Base-by-base conservation (phyloP, 2,888 invertebrate species). In the Apoda limacodes region DNA sequence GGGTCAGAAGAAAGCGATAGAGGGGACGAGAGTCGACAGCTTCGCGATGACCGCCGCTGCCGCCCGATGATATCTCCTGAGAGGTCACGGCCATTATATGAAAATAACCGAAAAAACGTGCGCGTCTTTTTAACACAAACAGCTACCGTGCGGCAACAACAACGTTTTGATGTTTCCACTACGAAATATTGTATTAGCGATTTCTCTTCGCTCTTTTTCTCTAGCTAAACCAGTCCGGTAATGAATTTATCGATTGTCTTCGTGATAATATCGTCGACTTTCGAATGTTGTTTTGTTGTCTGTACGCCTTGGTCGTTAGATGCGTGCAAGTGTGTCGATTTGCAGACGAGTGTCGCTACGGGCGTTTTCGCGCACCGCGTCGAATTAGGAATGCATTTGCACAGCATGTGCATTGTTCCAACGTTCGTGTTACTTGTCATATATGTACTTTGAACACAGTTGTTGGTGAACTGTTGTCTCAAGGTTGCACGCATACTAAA, bases 1-100 rank as follows among this genome's bases (percentile, higher is more conserved):
- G 70, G 78, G 78, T 76, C 78, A 80, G 60, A 75, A 71, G 78
- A 80, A 76, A 80, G 76, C 72, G 61, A 64, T 58, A 52, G 69
- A 61, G 62, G 62, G 61, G 62, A 60, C 56, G 58, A 59, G 51
- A 52, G 13, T 60, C 56, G 58, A 59, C 52, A 52, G 13, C 15
- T 17, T 5, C 10, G 30, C 40, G 42, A n/a, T n/a, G n/a, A 33
- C 46, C 56, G 52, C 54, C 59, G 70, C n/a, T n/a, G 71, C 66
- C 72, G 68, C 50, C 66, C 56, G 57, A 55, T 59, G 64, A 64
- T 70, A 71, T 72, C 75, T 69, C 69, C 59, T 61, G 61, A 66
- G 65, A 69, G 78, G 78, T 76, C 76, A 76, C 65, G 75, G 74
- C 55, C 72, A 61, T 62, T 62, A 62, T 57, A 52, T 56, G 52